These are phyloP conservation scores for Teleogryllus oceanicus DNA, from an alignment of 2,888 invertebrate species.

Conservation along the genomic window DNA sequence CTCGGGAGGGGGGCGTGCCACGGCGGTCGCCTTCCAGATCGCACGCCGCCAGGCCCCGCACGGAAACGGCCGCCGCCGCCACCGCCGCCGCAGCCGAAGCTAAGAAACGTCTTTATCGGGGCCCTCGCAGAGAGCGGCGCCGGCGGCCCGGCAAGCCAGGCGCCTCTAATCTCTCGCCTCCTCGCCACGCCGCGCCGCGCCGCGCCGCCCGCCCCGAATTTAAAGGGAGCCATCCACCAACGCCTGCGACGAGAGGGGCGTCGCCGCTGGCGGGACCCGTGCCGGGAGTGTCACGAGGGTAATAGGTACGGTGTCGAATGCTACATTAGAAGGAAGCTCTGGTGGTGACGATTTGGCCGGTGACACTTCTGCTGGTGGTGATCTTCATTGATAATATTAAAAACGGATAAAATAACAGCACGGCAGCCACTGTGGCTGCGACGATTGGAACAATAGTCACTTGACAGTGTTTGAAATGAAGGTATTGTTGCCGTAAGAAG, in stretches of 20 bases:
- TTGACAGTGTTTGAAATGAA: too few relatives aligned
- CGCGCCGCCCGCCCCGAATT: not conserved
- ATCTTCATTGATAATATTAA: too few relatives aligned
- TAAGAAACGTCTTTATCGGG: constrained; percentile 18
- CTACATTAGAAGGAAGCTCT: too few relatives aligned
- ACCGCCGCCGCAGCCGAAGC: not conserved
- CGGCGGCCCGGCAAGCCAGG: not conserved
- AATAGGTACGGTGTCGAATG: too few relatives aligned
- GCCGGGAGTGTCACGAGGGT: not conserved
- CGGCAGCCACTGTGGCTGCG: too few relatives aligned
- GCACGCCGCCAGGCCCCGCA: not conserved
- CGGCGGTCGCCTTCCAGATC: not conserved
- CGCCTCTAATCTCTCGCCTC: constrained; percentile 1
- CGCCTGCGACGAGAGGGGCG: not conserved
- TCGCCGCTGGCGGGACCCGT: not conserved
- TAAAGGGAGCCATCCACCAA: not conserved
- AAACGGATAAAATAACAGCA: too few relatives aligned
- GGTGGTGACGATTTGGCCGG: too few relatives aligned
- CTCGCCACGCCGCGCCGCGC: not conserved
- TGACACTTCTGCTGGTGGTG: too few relatives aligned
- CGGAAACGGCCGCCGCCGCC: not conserved
- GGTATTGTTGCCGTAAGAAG: too few relatives aligned
- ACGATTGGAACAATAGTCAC: too few relatives aligned
- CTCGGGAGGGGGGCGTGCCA: too few relatives aligned
- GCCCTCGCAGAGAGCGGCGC: not conserved